Conservation (phyloP, 1,140 invertebrate species). For the Solenopsis fugax region DNA sequence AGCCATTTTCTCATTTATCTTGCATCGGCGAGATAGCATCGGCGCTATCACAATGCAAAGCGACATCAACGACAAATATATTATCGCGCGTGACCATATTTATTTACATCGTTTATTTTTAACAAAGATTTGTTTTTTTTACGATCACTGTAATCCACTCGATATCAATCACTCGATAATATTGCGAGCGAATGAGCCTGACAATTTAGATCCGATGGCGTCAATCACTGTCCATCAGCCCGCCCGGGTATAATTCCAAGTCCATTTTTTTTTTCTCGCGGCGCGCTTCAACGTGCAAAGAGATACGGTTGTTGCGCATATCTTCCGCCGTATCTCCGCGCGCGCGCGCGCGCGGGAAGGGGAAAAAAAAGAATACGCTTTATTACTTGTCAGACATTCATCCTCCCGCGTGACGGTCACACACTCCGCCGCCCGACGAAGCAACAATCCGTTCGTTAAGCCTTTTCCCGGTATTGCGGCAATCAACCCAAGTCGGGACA, state of each 20-base stretch:
- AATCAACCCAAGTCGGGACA: conserved; percentile 72
- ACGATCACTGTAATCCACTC: conserved; percentile 37
- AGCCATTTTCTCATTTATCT: conserved; percentile 44
- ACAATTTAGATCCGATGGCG: conserved; percentile 54
- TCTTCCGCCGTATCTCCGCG: conserved; percentile 23
- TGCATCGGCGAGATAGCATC: neutral
- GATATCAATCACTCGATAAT: conserved; percentile 47
- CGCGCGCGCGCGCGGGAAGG: neutral
- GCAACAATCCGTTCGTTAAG: conserved; percentile 76
- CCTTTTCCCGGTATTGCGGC: conserved; percentile 75
- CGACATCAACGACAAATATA: neutral
- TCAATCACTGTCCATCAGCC: conserved; percentile 57
- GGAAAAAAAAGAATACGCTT: conserved; percentile 44
- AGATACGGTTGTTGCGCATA: conserved; percentile 25
- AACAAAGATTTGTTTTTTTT: conserved; percentile 8
- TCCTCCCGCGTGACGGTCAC: conserved; percentile 64
- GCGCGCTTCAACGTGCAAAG: conserved; percentile 11
- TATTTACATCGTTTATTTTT: conserved; percentile 35
- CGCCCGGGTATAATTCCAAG: neutral
- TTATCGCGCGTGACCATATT: neutral
- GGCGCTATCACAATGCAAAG: neutral
- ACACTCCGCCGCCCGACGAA: conserved; percentile 64
- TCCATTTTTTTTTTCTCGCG: conserved; percentile 30
- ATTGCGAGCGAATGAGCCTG: conserved; percentile 21
- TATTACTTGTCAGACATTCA: conserved; percentile 75